Percentiles rank a stretch among this genome's conserved stretches.
Conservation (phyloP, 2,888 invertebrate genomes). For the Eremobia ochroleuca region DNA sequence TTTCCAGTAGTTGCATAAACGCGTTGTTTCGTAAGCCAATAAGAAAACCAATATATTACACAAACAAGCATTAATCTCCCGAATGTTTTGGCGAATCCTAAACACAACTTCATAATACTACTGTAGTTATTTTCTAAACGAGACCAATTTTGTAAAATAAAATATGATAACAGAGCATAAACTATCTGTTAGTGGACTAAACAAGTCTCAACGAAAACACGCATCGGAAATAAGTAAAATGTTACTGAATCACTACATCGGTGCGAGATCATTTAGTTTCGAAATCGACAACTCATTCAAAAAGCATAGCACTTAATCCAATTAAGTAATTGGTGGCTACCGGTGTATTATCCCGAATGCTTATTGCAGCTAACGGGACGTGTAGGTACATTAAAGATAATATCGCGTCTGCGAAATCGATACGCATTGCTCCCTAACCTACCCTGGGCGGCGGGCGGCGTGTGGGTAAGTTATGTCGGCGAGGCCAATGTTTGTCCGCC, state of each 20-base stretch:
- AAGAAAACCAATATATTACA: constrained; percentile 54
- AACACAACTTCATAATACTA: constrained; percentile 40
- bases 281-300: constrained; percentile 55
- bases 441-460: constrained; percentile 63
- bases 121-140: constrained; percentile 52
- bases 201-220: constrained; percentile 13
- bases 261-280: constrained; percentile 38
- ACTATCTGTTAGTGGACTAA: constrained; percentile 15
- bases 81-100: constrained; percentile 61
- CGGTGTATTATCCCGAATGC: constrained; percentile 56
- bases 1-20: constrained; percentile 20
- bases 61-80: constrained; percentile 56
- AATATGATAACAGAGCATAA: constrained; percentile 56
- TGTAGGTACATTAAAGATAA: constrained; percentile 72
- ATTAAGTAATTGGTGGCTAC: constrained; percentile 75
- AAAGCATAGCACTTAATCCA: constrained; percentile 63
- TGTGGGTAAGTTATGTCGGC: constrained; percentile 66
- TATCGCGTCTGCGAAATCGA: constrained; percentile 72
- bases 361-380: constrained; percentile 56
- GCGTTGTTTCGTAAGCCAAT: constrained; percentile 44
- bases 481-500: constrained; percentile 80
- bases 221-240: constrained; percentile 5
- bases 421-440: constrained; percentile 69
- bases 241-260: constrained; percentile 27
- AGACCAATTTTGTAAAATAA: constrained; percentile 47